A percentile compares a stretch with the other conserved stretches of the same genome.
Evolutionary conservation across 2,888 invertebrate genomes (phyloP).

Genomic region (Mycogona germanica): DNA sequence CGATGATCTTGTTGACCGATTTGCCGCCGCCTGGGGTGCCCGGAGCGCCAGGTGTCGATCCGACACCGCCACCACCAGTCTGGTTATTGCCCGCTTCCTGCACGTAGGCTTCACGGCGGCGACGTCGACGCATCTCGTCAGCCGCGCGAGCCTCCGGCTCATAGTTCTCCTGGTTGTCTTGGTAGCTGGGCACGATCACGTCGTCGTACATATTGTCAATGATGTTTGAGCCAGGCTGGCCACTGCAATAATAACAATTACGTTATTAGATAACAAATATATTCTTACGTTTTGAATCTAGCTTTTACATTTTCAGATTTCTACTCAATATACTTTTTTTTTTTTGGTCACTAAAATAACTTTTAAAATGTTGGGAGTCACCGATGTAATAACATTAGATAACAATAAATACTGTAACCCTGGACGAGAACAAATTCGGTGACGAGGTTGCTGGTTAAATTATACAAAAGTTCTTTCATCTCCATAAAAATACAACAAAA

Average conservation of each 20-base stretch:
- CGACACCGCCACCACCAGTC: conserved; percentile 24
- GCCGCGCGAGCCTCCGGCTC: conserved; percentile 48
- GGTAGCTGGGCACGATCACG: conserved; percentile 29
- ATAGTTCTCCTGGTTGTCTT: conserved; percentile 53
- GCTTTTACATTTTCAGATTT: too few species aligned
- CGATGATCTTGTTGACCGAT: not conserved
- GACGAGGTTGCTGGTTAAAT: too few species aligned
- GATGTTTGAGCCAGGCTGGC: conserved; percentile 23
- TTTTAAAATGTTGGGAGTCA: too few species aligned
- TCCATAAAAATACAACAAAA: too few species aligned
- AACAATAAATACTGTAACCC: too few species aligned
- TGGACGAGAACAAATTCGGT: too few species aligned
- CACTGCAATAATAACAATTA: not conserved
- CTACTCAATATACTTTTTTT: too few species aligned
- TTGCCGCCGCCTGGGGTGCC: not conserved
- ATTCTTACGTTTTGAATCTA: too few species aligned
- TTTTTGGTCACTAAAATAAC: too few species aligned
- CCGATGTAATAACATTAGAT: too few species aligned
- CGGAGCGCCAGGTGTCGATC: not conserved
- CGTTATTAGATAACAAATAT: too few species aligned
- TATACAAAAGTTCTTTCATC: too few species aligned
- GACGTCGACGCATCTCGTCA: not conserved
- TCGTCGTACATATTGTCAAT: conserved; percentile 39
- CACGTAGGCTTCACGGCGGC: conserved; percentile 26
- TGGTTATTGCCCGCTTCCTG: conserved; percentile 22